phyloP scores from a whole-genome alignment of 2,888 invertebrate genomes.

The Nephrocerus scutellatus region DNA sequence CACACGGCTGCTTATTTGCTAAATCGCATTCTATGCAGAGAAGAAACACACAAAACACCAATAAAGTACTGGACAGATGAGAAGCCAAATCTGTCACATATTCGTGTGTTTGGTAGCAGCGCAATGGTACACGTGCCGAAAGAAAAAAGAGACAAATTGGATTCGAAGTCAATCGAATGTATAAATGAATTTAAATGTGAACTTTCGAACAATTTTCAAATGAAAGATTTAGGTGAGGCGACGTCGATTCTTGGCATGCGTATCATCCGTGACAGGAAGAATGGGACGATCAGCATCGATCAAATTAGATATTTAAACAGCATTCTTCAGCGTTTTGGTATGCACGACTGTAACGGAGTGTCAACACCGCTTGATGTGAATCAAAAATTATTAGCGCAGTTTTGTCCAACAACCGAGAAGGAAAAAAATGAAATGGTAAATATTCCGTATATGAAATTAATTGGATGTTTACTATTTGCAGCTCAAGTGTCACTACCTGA shows the following conservation, averaged over 20 bases:
- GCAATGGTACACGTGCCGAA: conserved; percentile 14
- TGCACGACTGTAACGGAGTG: conserved; percentile 16
- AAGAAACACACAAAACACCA: too few relatives aligned
- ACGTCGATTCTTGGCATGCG: too few relatives aligned
- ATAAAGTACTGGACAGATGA: too few relatives aligned
- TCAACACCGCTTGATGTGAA: conserved; percentile 19
- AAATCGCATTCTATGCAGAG: too few relatives aligned
- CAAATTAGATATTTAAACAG: conserved; percentile 5
- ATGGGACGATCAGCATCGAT: conserved; percentile 1
- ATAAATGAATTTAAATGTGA: conserved; percentile 10
- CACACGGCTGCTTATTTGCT: too few relatives aligned
- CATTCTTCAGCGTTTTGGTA: conserved; percentile 14
- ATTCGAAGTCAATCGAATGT: conserved; percentile 9
- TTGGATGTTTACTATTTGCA: conserved; percentile 17
- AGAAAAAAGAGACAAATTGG: conserved; percentile 6
- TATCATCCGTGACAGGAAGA: too few relatives aligned
- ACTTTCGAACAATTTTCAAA: too few relatives aligned
- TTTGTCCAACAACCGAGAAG: conserved; percentile 18
- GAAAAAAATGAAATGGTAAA: conserved; percentile 18
- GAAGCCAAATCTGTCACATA: too few relatives aligned
- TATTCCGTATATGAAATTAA: conserved; percentile 20
- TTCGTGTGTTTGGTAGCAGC: conserved; percentile 14
- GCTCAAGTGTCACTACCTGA: conserved; percentile 20
- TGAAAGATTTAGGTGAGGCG: too few relatives aligned
- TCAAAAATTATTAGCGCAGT: conserved; percentile 13